Evolutionary conservation across 2,888 invertebrate genomes (phyloP), one percentile per base, ranked within the genome.

Genomic region (Philereme vetulata): DNA sequence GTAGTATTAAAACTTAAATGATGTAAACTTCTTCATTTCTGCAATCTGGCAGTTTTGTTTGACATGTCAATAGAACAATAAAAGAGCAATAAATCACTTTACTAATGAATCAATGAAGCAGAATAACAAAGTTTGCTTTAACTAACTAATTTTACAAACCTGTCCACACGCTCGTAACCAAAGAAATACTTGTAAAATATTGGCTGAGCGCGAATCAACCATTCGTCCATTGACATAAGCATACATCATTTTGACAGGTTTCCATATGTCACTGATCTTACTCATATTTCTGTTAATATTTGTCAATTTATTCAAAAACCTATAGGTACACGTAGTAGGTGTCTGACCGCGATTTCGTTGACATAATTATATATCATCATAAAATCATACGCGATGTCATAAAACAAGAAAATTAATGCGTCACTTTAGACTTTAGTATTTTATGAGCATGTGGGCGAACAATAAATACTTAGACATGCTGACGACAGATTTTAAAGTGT

Each of bases 361-460:
- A 52, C 62, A 75, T 71, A 76, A 78, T 77, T 77, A 82, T 82
- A 80, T 80, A 82, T 69, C 77, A 75, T 66, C 76, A 64, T 77
- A 74, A 72, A 76, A 70, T 75, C 72, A 76, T 72, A 78, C 72
- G 71, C 66, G 75, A 69, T 61, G 75, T 80, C 79, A 78, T 82
- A 80, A 78, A 81, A 74, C 68, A 75, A 66, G 76, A 78, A 79
- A 79, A 80, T 81, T 77, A 74, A 72, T 72, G 72, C 70, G 72
- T 74, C 71, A 71, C 72, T 75, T 72, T 43, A 21, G 7, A 42
- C 4, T 42, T 42, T 68, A 66, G 70, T 73, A 75, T 72, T 76
- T 79, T 74, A 77, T 65, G 69, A 64, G 60, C 68, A 54, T 62
- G 77, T 73, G 74, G 73, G 70, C 60, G 68, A 63, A 65, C 67